phyloP scores from a whole-genome alignment of 1,140 invertebrate species.

The Venustaconcha ellipsiformis region DNA sequence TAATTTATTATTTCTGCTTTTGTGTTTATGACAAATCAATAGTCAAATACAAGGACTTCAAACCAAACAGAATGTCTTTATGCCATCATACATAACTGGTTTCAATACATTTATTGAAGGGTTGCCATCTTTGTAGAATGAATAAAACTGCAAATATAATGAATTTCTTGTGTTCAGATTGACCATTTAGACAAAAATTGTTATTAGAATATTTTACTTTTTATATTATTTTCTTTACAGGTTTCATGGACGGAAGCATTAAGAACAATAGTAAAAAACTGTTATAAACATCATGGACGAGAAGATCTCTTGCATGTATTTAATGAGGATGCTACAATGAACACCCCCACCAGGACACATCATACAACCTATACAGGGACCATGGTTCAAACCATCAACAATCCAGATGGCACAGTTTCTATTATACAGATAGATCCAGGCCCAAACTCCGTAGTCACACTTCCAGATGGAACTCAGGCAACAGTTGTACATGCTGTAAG shows the following conservation, averaged over 20 bases:
- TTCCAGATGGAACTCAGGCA: constrained; percentile 95
- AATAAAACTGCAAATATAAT: too few relatives aligned
- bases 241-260: constrained; percentile 98
- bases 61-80: too few relatives aligned
- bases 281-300: constrained; percentile 97
- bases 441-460: constrained; percentile 84
- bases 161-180: too few relatives aligned
- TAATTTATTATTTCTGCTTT: too few relatives aligned
- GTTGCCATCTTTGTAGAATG: too few relatives aligned
- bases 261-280: constrained; percentile 96
- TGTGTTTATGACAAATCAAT: too few relatives aligned
- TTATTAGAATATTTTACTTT: too few relatives aligned
- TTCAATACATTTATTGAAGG: too few relatives aligned
- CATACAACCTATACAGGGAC: constrained; percentile 68
- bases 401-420: constrained; percentile 95
- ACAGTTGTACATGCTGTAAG: constrained; percentile 82
- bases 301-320: constrained; percentile 96
- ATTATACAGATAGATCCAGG: constrained; percentile 96
- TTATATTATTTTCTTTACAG: constrained; percentile 69
- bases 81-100: too few relatives aligned
- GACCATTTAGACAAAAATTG: too few relatives aligned
- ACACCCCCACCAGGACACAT: constrained; percentile 7
- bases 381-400: constrained; percentile 94
- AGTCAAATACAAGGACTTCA: too few relatives aligned
- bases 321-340: constrained; percentile 77